Evolutionary conservation across 2,113 vertebrate species (phyloP).

Genomic region (Empidonax traillii): DNA sequence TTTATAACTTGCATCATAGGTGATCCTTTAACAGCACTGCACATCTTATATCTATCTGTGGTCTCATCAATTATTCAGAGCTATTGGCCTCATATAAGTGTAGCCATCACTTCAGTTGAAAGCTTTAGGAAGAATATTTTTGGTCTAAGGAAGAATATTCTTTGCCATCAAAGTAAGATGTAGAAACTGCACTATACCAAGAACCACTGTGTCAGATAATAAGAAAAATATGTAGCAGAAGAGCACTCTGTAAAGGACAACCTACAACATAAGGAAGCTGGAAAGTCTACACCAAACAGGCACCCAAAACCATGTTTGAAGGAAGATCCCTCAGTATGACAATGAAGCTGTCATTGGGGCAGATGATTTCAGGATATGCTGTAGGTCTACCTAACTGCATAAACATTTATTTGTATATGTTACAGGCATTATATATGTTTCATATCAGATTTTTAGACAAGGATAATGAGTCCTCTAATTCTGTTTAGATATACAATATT

Average conservation of each 20-base stretch:
- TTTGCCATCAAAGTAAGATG: background rate
- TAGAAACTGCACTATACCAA: background rate
- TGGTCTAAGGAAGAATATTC: background rate
- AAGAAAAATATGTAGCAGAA: background rate
- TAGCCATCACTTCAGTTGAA: background rate
- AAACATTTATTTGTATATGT: background rate
- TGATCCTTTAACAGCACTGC: background rate
- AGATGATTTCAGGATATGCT: background rate
- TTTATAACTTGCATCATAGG: background rate
- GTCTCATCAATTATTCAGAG: slow-evolving; percentile 2
- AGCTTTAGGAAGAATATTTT: background rate
- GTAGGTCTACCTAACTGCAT: background rate
- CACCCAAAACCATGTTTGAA: accelerated
- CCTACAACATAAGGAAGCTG: background rate
- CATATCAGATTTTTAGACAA: background rate
- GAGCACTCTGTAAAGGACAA: background rate
- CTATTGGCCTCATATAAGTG: background rate
- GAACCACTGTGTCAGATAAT: background rate
- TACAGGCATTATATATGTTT: background rate
- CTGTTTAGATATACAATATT: background rate
- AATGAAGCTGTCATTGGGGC: background rate
- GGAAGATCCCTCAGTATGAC: background rate
- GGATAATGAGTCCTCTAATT: background rate
- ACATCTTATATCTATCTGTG: background rate
- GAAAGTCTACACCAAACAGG: background rate